These are phyloP conservation scores for Hydra vulgaris DNA, from an alignment of 30 jellyfish, hydroid and myxozoan genomes.

Conservation along the genomic window DNA sequence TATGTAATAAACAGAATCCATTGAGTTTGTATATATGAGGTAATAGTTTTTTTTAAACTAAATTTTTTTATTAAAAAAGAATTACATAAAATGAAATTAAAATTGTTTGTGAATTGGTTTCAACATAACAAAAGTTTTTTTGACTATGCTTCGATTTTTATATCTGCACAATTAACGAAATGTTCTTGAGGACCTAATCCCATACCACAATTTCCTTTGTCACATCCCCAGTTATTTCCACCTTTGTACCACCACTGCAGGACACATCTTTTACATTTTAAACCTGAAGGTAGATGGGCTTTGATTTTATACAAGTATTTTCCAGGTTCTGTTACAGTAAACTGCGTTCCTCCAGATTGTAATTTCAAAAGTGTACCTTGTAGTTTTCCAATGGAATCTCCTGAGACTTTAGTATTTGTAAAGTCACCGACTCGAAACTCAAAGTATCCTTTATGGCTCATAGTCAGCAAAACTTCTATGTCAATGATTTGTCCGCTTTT, in stretches of 20 bases:
- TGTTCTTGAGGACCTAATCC: constrained; percentile 82
- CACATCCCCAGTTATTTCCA: constrained; percentile 88
- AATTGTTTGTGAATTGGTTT: no score
- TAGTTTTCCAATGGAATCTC: constrained; percentile 48
- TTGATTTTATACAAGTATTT: constrained; percentile 33
- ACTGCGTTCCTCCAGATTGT: constrained; percentile 54
- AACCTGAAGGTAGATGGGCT: constrained; percentile 41
- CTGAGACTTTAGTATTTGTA: constrained; percentile 23
- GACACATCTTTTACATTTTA: constrained; percentile 66
- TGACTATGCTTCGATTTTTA: constrained; percentile 49
- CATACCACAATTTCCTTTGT: constrained; percentile 56
- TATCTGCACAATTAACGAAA: constrained; percentile 86
- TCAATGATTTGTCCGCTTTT: constrained; percentile 65
- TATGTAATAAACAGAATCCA: no score
- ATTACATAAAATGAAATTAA: no score
- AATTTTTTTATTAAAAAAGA: no score
- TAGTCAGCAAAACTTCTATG: constrained; percentile 49
- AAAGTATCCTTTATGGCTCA: constrained; percentile 69
- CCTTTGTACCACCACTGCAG: constrained; percentile 83
- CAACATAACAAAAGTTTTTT: no score
- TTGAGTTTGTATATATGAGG: no score
- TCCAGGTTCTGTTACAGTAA: constrained; percentile 53
- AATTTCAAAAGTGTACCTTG: constrained; percentile 41
- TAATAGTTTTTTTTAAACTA: no score
- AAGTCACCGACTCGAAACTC: constrained; percentile 61